Conservation (phyloP, 2,888 invertebrate genomes). For the Melanchra persicariae region DNA sequence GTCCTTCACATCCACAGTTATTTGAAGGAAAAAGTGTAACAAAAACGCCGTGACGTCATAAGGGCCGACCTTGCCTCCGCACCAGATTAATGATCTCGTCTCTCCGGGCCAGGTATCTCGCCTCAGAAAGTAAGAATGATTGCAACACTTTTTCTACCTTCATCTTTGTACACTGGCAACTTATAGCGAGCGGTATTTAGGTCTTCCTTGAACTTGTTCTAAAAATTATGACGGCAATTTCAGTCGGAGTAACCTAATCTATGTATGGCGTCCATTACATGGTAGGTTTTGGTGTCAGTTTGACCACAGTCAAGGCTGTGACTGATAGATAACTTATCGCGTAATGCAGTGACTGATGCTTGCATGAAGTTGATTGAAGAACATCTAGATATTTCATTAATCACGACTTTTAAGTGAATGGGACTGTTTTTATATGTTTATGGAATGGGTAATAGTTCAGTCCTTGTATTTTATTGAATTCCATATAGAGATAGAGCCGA, state of each 20-base stretch:
- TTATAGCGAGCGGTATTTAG: slow-evolving; percentile 40
- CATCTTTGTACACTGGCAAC: slow-evolving; percentile 41
- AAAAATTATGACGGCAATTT: slow-evolving; percentile 33
- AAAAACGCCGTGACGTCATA: slow-evolving; percentile 55
- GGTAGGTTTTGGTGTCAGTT: too few species aligned
- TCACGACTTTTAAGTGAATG: too few species aligned
- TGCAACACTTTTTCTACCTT: slow-evolving; percentile 59
- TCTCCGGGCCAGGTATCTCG: slow-evolving; percentile 58
- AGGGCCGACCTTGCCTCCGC: slow-evolving; percentile 54
- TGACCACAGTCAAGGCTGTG: too few species aligned
- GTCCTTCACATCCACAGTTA: slow-evolving; percentile 17
- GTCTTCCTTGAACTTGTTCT: slow-evolving; percentile 22
- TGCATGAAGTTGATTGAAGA: too few species aligned
- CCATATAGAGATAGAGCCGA: too few species aligned
- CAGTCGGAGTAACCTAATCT: neutral
- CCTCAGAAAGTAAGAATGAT: slow-evolving; percentile 60
- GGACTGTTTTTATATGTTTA: too few species aligned
- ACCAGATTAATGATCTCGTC: slow-evolving; percentile 61
- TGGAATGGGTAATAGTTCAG: too few species aligned
- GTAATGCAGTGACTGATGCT: too few species aligned
- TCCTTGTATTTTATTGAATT: too few species aligned
- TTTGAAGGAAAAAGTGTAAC: slow-evolving; percentile 7
- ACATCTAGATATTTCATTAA: too few species aligned
- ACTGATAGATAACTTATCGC: too few species aligned
- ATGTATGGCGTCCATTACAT: too few species aligned